These are phyloP conservation scores for Clarias magur DNA, from an alignment of 2,113 vertebrate species.

Conservation along the genomic window DNA sequence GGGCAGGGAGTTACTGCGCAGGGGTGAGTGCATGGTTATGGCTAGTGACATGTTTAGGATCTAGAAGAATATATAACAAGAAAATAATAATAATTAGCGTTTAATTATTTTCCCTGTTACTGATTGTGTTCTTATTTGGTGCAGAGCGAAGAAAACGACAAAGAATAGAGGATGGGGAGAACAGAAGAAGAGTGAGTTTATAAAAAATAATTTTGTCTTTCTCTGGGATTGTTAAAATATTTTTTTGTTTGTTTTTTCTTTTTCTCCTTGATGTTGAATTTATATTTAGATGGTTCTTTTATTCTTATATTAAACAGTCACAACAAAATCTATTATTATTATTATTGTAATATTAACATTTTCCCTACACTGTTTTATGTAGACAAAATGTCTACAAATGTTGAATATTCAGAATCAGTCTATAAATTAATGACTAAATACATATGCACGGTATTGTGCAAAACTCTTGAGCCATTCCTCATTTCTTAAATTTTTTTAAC, in stretches of 20 bases:
- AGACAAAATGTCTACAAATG: not conserved
- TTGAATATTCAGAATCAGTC: not conserved
- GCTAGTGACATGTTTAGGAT: not conserved
- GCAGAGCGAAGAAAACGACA: conserved; percentile 95
- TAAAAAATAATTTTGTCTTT: not conserved
- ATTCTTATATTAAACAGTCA: not conserved
- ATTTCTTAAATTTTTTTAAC: too few species aligned
- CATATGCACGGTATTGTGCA: too few species aligned
- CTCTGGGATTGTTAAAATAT: not conserved
- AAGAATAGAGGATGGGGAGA: conserved; percentile 92
- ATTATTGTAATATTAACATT: not conserved
- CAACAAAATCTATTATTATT: not conserved
- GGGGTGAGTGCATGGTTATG: conserved; percentile 72
- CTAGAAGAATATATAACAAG: not conserved
- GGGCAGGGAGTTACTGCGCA: conserved; percentile 90
- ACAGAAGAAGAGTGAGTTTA: conserved; percentile 84
- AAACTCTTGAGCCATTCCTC: too few species aligned
- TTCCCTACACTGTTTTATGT: not conserved
- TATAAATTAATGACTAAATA: not conserved
- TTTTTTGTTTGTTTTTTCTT: not conserved
- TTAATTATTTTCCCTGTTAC: not conserved
- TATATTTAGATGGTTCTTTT: not conserved
- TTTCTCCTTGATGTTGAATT: not conserved
- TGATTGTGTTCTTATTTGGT: conserved; percentile 4
- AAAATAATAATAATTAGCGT: not conserved